A percentile compares a stretch with the other conserved stretches of the same genome.
phyloP scores from a whole-genome alignment of 2,113 vertebrate species.

The Tachuris rubrigastra region DNA sequence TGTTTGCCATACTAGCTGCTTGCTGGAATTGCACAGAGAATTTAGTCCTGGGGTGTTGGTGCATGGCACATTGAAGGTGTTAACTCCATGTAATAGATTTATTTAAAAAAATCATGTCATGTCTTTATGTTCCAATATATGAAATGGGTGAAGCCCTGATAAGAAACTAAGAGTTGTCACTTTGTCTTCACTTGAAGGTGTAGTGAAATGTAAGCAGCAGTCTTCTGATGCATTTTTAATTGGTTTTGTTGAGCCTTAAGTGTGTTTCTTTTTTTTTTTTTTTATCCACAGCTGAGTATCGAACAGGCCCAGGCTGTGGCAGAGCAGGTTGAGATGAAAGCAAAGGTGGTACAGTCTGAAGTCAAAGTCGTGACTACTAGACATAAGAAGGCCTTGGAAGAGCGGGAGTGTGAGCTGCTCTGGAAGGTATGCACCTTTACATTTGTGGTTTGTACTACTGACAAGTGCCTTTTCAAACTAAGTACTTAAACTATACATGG shows the following conservation, averaged over 20 bases:
- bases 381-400: constrained; percentile 95
- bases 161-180: not conserved
- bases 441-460: not conserved
- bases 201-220: not conserved
- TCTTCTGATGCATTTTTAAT: not conserved
- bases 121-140: not conserved
- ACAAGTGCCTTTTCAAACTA: not conserved
- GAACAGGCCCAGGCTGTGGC: constrained; percentile 97
- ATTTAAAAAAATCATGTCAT: not conserved
- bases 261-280: not conserved
- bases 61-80: not conserved
- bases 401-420: constrained; percentile 94
- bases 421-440: constrained; percentile 86
- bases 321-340: constrained; percentile 97
- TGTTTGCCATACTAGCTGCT: not conserved
- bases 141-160: not conserved
- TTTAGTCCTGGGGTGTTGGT: not conserved
- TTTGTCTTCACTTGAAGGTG: not conserved
- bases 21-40: not conserved
- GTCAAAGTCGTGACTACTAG: constrained; percentile 92
- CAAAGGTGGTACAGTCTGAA: constrained; percentile 94
- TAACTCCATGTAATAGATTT: not conserved
- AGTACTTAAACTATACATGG: not conserved
- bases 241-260: not conserved
- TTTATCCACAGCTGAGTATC: constrained; percentile 85